Evolutionary conservation across 2,113 vertebrate species (phyloP).

Genomic region (Semnornis frantzii): DNA sequence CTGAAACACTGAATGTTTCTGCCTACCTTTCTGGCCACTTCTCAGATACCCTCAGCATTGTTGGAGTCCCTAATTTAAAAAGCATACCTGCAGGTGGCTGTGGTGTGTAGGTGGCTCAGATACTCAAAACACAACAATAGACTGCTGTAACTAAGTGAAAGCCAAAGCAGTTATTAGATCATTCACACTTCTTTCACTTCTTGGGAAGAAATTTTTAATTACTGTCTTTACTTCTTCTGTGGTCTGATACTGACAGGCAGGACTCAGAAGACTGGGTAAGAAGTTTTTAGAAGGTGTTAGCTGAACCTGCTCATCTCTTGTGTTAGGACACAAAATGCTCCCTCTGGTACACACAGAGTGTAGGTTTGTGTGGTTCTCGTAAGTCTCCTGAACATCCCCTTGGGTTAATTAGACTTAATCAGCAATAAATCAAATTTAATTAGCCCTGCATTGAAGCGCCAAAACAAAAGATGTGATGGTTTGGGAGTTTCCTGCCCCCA

Average conservation of each 20-base stretch:
- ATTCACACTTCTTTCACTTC: neutral
- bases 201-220: neutral
- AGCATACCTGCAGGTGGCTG: neutral
- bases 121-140: neutral
- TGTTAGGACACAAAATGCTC: too few species aligned
- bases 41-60: neutral
- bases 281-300: neutral
- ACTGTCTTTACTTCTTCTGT: neutral
- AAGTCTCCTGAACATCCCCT: neutral
- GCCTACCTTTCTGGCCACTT: neutral
- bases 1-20: rapidly evolving
- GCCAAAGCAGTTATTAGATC: neutral
- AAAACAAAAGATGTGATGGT: too few species aligned
- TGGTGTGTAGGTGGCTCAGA: neutral
- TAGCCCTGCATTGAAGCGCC: too few species aligned
- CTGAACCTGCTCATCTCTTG: neutral
- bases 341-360: neutral
- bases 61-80: neutral
- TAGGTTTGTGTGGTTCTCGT: neutral
- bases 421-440: too few species aligned
- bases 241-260: neutral
- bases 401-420: neutral
- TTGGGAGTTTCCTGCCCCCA: too few species aligned
- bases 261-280: rapidly evolving
- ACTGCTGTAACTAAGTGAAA: neutral